Percentiles rank a stretch among this genome's conserved stretches.
These are phyloP conservation scores for Charaxes varanes DNA, from an alignment of 1,140 invertebrate species.

Conservation along the genomic window DNA sequence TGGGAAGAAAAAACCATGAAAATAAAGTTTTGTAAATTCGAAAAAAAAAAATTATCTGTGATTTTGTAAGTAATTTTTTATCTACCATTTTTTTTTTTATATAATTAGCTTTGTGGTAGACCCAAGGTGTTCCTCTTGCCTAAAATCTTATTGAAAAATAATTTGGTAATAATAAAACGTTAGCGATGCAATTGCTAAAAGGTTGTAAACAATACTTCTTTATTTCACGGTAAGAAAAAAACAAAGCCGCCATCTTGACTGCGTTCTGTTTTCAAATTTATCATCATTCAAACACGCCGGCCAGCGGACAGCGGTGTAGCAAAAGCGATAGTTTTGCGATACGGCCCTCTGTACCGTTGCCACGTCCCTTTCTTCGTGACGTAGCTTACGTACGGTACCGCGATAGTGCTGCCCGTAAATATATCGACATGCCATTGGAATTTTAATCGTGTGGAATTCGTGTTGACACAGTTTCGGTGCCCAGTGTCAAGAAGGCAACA, in stretches of 20 bases:
- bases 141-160: too few relatives aligned
- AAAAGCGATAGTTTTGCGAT: slow-evolving; percentile 60
- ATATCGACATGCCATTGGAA: slow-evolving; percentile 10
- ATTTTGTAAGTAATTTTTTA: too few relatives aligned
- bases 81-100: too few relatives aligned
- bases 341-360: slow-evolving; percentile 54
- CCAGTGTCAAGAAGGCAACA: too few relatives aligned
- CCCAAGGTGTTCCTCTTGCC: too few relatives aligned
- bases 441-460: slow-evolving; percentile 5
- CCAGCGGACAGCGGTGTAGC: slow-evolving; percentile 9
- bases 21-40: too few relatives aligned
- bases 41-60: too few relatives aligned
- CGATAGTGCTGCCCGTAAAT: slow-evolving; percentile 31
- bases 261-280: slow-evolving; percentile 1
- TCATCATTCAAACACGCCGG: not conserved
- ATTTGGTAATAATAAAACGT: too few relatives aligned
- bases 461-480: slow-evolving; percentile 1
- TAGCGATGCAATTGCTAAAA: too few relatives aligned
- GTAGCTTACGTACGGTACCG: slow-evolving; percentile 65
- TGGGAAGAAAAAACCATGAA: too few relatives aligned
- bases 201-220: not conserved
- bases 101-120: too few relatives aligned
- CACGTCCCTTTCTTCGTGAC: slow-evolving; percentile 68
- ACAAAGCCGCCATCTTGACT: not conserved
- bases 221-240: not conserved